Conservation (phyloP, 2,888 invertebrate species). For the Adelognathus sp. region DNA sequence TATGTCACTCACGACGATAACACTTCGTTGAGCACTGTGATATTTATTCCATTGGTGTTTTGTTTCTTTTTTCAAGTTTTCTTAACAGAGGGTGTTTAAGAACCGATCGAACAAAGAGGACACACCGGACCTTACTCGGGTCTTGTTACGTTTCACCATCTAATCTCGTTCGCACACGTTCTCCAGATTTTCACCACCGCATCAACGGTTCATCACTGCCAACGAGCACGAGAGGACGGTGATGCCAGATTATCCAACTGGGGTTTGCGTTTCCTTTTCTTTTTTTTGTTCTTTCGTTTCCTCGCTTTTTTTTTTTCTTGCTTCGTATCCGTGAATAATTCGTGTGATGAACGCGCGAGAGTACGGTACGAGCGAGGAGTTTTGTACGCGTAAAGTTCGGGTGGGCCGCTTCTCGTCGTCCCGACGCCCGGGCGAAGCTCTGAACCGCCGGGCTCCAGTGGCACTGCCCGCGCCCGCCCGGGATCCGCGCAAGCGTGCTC, state of each 20-base stretch:
- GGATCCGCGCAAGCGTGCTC: conserved; percentile 80
- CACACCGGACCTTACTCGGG: neutral
- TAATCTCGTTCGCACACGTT: no score
- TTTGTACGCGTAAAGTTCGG: conserved; percentile 70
- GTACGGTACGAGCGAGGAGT: no score
- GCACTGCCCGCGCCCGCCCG: conserved; percentile 81
- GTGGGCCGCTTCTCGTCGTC: conserved; percentile 76
- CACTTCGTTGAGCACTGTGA: neutral
- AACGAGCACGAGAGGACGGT: neutral
- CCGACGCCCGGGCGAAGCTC: conserved; percentile 80
- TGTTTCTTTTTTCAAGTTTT: neutral
- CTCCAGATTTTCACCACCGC: neutral
- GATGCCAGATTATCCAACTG: neutral
- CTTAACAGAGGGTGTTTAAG: neutral
- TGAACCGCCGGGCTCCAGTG: conserved; percentile 80
- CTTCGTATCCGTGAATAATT: conserved; percentile 34
- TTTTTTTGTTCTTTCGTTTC: conserved; percentile 1
- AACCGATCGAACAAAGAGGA: neutral
- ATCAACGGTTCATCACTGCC: neutral
- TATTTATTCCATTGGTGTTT: neutral
- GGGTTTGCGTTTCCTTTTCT: neutral
- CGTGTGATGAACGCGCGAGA: conserved; percentile 35
- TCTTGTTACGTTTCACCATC: neutral
- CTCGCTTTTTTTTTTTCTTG: conserved; percentile 10
- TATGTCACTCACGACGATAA: conserved; percentile 2